These are phyloP conservation scores for Pectinophora gossypiella DNA, from an alignment of 1,140 invertebrate genomes.

Conservation along the genomic window DNA sequence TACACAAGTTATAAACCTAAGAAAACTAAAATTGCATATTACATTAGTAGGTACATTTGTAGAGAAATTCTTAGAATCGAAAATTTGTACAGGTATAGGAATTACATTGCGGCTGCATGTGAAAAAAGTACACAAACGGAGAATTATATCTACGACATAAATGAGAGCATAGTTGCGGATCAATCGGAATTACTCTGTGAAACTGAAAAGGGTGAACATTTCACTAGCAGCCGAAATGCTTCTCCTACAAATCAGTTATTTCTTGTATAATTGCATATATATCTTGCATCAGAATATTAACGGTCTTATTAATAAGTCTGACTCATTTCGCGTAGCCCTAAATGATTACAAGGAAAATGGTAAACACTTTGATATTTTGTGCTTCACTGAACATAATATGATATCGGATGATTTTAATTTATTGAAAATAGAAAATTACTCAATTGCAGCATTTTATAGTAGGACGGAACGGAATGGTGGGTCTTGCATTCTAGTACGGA, in stretches of 20 bases:
- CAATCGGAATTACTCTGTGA: not conserved
- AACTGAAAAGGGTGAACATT: not conserved
- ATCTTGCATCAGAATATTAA: conserved; percentile 2
- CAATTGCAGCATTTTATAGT: not conserved
- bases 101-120: not conserved
- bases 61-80: not conserved
- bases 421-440: not conserved
- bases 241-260: not conserved
- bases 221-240: not conserved
- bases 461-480: not conserved
- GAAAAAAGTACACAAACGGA: not conserved
- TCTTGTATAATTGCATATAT: not conserved
- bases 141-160: not conserved
- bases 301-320: not conserved
- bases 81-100: not conserved
- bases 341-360: not conserved
- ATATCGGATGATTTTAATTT: not conserved
- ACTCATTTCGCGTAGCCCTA: not conserved
- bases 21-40: not conserved
- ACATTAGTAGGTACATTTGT: not conserved
- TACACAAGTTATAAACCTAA: not conserved
- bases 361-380: not conserved
- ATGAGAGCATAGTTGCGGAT: too few relatives aligned
- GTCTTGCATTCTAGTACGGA: not conserved
- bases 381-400: conserved; percentile 7